Evolutionary conservation across 2,797 vertebrate species (phyloP), one percentile per base, ranked within the genome.

Genomic region (Synaphobranchus kaupii): DNA sequence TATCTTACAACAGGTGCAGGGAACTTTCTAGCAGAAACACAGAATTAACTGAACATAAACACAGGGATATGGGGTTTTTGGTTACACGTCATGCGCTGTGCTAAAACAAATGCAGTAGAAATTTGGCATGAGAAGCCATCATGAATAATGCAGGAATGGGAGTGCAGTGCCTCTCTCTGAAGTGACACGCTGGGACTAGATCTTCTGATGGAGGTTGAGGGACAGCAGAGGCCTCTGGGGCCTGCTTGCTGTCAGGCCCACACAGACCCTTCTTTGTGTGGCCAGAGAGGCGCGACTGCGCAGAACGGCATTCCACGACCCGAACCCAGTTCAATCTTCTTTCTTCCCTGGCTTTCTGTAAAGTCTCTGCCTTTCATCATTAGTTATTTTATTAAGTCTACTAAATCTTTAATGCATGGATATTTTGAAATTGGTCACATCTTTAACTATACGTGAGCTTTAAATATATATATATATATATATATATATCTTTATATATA

Each of bases 101-200:
- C 89, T 94, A 94, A 95, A 94, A 94, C 92, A 87, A 92, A 95
- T 93, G 92, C 92, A 87, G 92, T 89, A 90, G 90, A 90, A 86
- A 90, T 93, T 93, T 94, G 93, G 94, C 93, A 94, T 93, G 91
- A 92, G 92, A 92, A 90, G 88, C 91, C 9, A 0, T 71, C 52
- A 94, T 95, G 90, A 95, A 95, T 94, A 94, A 95, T 95, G 93
- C 90, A 95, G 87, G 88, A 86, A 83, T 85, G 88, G 89, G 90
- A 91, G 90, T 0, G n/a, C 81, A 31, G 48, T n/a, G 48, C 80
- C 80, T 52, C 20, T 52, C 47, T 4, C 20, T n/a, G 48, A 52
- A 82, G 47, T 22, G 44, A 50, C 78, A 81, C 25, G 6, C 78
- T 54, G 81, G 25, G 81, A 4, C 44, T 48, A 3, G 44, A 25